Percentiles rank a stretch among this genome's conserved stretches.
phyloP scores from a whole-genome alignment of 2,888 invertebrate genomes.

The Ornithoptera alexandrae region DNA sequence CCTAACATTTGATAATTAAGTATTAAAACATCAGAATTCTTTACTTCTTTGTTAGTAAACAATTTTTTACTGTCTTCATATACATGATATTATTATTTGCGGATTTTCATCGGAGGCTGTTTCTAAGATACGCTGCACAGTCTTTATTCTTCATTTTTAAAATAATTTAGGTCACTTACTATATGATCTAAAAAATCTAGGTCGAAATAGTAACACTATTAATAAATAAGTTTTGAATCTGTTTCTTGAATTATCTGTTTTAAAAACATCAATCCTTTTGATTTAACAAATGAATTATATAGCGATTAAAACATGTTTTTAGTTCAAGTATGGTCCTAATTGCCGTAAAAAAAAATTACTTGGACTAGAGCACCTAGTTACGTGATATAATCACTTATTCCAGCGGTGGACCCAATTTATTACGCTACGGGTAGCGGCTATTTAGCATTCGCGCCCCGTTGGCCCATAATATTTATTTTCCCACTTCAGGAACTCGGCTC shows the following conservation, averaged over 20 bases:
- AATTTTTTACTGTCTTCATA: too few species aligned
- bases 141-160: too few species aligned
- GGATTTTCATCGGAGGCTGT: too few species aligned
- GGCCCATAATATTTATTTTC: conserved; percentile 32
- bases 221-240: too few species aligned
- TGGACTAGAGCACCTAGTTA: conserved; percentile 18
- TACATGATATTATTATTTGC: too few species aligned
- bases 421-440: conserved; percentile 26
- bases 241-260: too few species aligned
- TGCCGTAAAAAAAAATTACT: background rate
- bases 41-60: too few species aligned
- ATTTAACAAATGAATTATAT: background rate
- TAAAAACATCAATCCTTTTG: too few species aligned
- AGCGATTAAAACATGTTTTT: background rate
- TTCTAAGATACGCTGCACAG: too few species aligned
- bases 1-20: too few species aligned
- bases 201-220: background rate
- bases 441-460: conserved; percentile 27
- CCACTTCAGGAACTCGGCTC: conserved; percentile 41
- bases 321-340: background rate
- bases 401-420: conserved; percentile 29
- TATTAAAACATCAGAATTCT: too few species aligned
- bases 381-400: conserved; percentile 32
- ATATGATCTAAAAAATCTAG: background rate
- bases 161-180: background rate